Conservation (phyloP, 2,797 vertebrate genomes). For the Enteromius anoplus region DNA sequence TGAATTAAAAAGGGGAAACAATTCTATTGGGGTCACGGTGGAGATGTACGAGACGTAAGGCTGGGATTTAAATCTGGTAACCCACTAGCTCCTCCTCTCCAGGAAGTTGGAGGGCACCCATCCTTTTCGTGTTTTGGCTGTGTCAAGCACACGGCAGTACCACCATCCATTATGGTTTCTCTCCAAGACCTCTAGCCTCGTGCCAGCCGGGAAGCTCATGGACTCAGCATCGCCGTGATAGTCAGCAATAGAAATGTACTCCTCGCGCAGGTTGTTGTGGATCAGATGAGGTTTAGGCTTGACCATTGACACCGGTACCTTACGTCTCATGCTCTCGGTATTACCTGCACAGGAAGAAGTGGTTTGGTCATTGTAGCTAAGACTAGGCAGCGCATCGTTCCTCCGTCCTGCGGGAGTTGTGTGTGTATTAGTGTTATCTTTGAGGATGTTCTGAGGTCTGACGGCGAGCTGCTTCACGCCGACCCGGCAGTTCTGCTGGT, state of each 20-base stretch:
- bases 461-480: constrained; percentile 33
- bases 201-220: constrained; percentile 93
- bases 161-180: constrained; percentile 98
- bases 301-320: constrained; percentile 91
- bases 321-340: constrained; percentile 22
- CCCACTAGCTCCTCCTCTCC: constrained; percentile 90
- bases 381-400: constrained; percentile 84
- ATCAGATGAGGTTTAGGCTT: constrained; percentile 94
- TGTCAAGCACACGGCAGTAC: constrained; percentile 97
- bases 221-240: constrained; percentile 95
- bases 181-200: constrained; percentile 94
- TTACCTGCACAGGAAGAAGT: constrained; percentile 22
- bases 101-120: constrained; percentile 99
- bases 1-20: background rate
- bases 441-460: constrained; percentile 79
- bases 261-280: constrained; percentile 93
- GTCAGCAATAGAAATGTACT: constrained; percentile 94
- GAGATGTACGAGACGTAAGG: background rate
- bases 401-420: constrained; percentile 85
- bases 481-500: constrained; percentile 84
- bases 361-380: constrained; percentile 33
- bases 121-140: constrained; percentile 89
- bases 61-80: background rate
- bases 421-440: constrained; percentile 77
- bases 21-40: background rate